Percentiles rank a stretch among this genome's conserved stretches.
Evolutionary conservation across 2,888 invertebrate genomes (phyloP).

Genomic region (Allophyes oxyacanthae): DNA sequence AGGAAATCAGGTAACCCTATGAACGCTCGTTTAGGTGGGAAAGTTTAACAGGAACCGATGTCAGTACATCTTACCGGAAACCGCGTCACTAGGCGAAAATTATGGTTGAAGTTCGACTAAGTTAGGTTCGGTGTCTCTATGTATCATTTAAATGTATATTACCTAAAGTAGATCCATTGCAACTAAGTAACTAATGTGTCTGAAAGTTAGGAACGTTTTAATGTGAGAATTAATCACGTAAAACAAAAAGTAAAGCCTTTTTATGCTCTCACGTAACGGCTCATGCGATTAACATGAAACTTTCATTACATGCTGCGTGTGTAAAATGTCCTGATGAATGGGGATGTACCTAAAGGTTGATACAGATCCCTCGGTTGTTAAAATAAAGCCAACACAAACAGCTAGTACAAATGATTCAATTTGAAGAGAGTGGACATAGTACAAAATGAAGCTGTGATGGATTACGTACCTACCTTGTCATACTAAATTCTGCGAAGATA

Average conservation of each 20-base stretch:
- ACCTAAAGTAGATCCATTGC: not conserved
- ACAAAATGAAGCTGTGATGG: too few relatives aligned
- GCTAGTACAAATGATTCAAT: too few relatives aligned
- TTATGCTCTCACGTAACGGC: constrained; percentile 9
- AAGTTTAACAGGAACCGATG: constrained; percentile 37
- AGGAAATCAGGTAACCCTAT: constrained; percentile 9
- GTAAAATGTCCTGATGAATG: constrained; percentile 1
- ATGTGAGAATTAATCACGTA: constrained; percentile 6
- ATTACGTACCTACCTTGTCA: too few relatives aligned
- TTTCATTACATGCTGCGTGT: constrained; percentile 12
- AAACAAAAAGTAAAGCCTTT: constrained; percentile 13
- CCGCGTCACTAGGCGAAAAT: constrained; percentile 25
- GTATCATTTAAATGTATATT: constrained; percentile 19
- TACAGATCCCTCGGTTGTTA: not conserved
- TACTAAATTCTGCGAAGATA: too few relatives aligned
- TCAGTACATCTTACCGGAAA: constrained; percentile 31
- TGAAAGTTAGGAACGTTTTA: not conserved
- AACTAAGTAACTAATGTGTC: not conserved
- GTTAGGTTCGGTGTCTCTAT: constrained; percentile 14
- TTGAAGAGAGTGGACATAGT: too few relatives aligned
- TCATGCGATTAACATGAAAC: constrained; percentile 22
- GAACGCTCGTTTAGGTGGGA: constrained; percentile 2
- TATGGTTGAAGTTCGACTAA: constrained; percentile 40
- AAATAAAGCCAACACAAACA: not conserved
- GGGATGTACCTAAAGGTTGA: not conserved